A percentile compares a stretch with the other conserved stretches of the same genome.
These are phyloP conservation scores for Platycheirus rosarum DNA, from an alignment of 2,888 invertebrate species.

Conservation along the genomic window DNA sequence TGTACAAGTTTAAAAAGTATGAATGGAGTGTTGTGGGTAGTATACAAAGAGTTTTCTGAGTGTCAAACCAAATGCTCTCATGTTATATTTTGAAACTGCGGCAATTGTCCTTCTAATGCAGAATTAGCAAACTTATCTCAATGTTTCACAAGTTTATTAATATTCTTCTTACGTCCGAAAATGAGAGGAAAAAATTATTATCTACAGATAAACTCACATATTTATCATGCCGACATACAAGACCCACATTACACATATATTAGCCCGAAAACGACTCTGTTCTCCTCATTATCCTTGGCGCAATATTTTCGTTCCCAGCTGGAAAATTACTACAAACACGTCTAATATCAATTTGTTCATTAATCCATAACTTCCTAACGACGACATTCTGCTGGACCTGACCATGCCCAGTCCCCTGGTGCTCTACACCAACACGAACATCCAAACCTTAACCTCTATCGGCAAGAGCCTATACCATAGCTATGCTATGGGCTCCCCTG, in stretches of 20 bases:
- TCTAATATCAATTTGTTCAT: conserved; percentile 50
- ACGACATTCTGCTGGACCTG: conserved; percentile 1
- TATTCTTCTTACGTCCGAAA: too few species aligned
- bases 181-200: too few species aligned
- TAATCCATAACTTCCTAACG: conserved; percentile 33
- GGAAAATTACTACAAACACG: conserved; percentile 32
- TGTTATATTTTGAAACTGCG: too few species aligned
- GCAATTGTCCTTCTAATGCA: too few species aligned
- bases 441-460: neutral
- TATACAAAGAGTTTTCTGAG: too few species aligned
- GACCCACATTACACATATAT: neutral
- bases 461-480: neutral
- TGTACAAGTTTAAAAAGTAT: conserved; percentile 22
- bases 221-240: too few species aligned
- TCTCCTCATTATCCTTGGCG: neutral
- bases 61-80: too few species aligned
- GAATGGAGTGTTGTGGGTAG: conserved; percentile 14
- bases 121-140: too few species aligned
- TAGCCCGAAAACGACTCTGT: neutral
- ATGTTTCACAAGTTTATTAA: too few species aligned
- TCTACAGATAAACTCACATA: too few species aligned
- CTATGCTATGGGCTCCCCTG: neutral
- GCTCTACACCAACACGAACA: conserved; percentile 38
- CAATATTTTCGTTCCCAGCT: neutral
- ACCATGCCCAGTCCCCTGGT: neutral